phyloP scores from a whole-genome alignment of 53 echinoderm and acorn worm species.

The Crossaster papposus region DNA sequence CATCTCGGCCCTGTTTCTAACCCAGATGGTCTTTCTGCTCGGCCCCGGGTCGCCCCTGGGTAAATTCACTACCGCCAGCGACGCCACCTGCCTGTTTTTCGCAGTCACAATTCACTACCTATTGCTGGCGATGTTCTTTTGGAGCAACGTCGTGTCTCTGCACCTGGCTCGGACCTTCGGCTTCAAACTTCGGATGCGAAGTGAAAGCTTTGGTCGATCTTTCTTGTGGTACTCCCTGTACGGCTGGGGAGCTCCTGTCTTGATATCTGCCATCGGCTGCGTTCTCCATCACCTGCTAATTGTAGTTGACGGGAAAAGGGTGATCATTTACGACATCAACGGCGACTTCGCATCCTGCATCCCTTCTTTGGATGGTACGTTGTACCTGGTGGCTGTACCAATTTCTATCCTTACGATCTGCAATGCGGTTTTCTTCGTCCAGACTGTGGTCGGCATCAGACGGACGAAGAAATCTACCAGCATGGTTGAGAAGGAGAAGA shows the following conservation, averaged over 20 bases:
- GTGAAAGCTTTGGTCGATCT: not conserved
- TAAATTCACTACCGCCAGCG: not conserved
- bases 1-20: constrained; percentile 12
- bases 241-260: constrained; percentile 59
- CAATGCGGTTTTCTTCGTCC: constrained; percentile 49
- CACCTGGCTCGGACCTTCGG: constrained; percentile 20
- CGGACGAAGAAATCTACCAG: constrained; percentile 54
- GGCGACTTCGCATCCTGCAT: constrained; percentile 27
- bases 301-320: constrained; percentile 6
- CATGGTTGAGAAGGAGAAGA: constrained; percentile 47
- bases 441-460: constrained; percentile 58
- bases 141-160: constrained; percentile 30
- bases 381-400: constrained; percentile 37
- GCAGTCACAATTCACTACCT: constrained; percentile 20
- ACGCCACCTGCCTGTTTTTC: not conserved
- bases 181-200: not conserved
- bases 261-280: constrained; percentile 25
- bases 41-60: constrained; percentile 8
- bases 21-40: constrained; percentile 11
- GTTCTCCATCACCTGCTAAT: constrained; percentile 39
- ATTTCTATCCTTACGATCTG: constrained; percentile 32
- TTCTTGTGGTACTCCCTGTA: constrained; percentile 62
- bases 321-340: constrained; percentile 34
- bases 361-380: constrained; percentile 35
- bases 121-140: constrained; percentile 12